Evolutionary conservation across 2,113 vertebrate species (phyloP).

Genomic region (Terrapene triunguis): DNA sequence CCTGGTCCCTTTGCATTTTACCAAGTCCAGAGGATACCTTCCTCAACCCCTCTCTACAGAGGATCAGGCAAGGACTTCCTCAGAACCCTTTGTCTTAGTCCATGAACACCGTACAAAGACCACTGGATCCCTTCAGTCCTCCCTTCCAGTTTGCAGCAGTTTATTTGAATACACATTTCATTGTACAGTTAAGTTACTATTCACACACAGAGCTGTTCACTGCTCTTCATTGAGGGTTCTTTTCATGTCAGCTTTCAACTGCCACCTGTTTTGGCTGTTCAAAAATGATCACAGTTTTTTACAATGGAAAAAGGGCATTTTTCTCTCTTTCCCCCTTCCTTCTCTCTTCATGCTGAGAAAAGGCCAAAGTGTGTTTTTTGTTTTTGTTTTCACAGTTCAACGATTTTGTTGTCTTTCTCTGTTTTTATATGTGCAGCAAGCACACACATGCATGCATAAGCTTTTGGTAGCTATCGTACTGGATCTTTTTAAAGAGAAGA

Average conservation of each 20-base stretch:
- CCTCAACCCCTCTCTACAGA: neutral
- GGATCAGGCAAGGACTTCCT: neutral
- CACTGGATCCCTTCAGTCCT: neutral
- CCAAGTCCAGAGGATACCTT: neutral
- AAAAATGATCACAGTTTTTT: neutral
- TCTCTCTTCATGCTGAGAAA: neutral
- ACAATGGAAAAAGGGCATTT: neutral
- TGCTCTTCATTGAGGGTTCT: neutral
- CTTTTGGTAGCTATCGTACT: neutral
- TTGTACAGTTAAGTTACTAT: neutral
- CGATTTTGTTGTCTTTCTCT: neutral
- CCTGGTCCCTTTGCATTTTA: neutral
- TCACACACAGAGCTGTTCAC: neutral
- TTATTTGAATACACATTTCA: neutral
- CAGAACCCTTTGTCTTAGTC: neutral
- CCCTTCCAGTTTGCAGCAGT: neutral
- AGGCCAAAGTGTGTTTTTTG: neutral
- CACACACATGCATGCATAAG: neutral
- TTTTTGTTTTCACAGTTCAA: neutral
- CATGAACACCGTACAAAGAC: neutral
- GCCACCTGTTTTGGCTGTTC: neutral
- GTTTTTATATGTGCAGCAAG: neutral
- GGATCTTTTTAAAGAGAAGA: constrained; percentile 1
- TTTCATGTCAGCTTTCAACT: neutral
- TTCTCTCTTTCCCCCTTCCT: neutral